A percentile compares a stretch with the other conserved stretches of the same genome.
Conservation (phyloP, 2,113 vertebrate species). For the Balaenoptera acutorostrata region DNA sequence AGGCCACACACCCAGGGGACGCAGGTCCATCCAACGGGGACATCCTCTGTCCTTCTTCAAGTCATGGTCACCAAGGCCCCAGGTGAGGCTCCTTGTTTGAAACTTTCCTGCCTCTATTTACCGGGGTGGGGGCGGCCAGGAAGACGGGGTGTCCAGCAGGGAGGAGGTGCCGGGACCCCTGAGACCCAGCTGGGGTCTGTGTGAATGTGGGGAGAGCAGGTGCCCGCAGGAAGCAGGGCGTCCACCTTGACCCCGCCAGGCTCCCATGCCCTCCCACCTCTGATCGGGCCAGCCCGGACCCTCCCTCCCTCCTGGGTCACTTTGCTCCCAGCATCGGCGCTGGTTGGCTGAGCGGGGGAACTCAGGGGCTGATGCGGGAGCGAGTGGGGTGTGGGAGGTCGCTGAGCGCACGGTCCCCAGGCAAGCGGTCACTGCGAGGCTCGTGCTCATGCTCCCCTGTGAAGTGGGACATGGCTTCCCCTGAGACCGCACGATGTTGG, state of each 20-base stretch:
- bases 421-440: rapidly evolving
- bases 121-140: not conserved
- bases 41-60: not conserved
- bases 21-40: rapidly evolving
- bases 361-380: not conserved
- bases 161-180: not conserved
- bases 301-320: rapidly evolving
- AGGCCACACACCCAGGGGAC: not conserved
- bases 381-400: too few species aligned
- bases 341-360: not conserved
- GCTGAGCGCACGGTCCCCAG: rapidly evolving
- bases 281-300: too few species aligned
- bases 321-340: not conserved
- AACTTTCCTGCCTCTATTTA: not conserved
- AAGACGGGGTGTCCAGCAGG: not conserved
- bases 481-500: too few species aligned
- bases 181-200: not conserved
- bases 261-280: rapidly evolving
- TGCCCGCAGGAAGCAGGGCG: rapidly evolving
- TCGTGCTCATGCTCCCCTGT: too few species aligned
- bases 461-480: not conserved
- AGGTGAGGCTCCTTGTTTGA: not conserved
- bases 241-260: rapidly evolving
- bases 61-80: not conserved
- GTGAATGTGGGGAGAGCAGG: not conserved